phyloP scores from a whole-genome alignment of 1,140 invertebrate genomes.

The Drosophila trapezifrons region DNA sequence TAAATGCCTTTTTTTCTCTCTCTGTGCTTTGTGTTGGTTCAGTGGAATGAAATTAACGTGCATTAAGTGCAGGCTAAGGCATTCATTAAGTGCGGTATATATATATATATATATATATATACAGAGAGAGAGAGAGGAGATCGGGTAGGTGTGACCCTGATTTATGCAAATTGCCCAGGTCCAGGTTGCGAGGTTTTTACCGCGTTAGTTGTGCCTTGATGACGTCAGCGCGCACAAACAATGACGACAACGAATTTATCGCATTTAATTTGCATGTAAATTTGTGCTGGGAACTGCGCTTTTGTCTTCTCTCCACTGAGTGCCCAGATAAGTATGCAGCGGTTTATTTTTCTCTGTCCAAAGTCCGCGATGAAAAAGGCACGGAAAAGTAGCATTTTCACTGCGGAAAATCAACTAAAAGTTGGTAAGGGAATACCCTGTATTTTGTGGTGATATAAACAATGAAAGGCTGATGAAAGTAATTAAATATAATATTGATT shows the following conservation, averaged over 20 bases:
- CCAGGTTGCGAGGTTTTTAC: not conserved
- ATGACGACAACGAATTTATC: conserved; percentile 56
- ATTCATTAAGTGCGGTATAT: conserved; percentile 15
- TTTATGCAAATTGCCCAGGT: conserved; percentile 63
- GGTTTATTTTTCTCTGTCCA: conserved; percentile 45
- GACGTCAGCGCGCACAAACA: conserved; percentile 46
- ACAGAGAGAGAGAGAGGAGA: too few relatives aligned
- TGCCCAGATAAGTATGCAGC: conserved; percentile 43
- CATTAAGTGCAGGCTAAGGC: conserved; percentile 61
- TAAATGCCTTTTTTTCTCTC: conserved; percentile 45
- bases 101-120: not conserved
- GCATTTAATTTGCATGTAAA: conserved; percentile 48
- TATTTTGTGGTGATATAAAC: not conserved
- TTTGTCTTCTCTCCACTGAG: conserved; percentile 34
- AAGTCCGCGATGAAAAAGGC: conserved; percentile 33
- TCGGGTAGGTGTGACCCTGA: conserved; percentile 48
- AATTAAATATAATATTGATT: too few relatives aligned
- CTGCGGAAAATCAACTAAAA: not conserved
- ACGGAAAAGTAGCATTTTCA: conserved; percentile 21
- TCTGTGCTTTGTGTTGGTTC: not conserved
- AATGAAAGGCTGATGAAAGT: too few relatives aligned
- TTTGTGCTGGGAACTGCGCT: conserved; percentile 49
- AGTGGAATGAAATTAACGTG: conserved; percentile 39
- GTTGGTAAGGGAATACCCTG: conserved; percentile 1
- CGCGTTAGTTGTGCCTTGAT: conserved; percentile 1